A percentile compares a stretch with the other conserved stretches of the same genome.
Evolutionary conservation across 2,888 invertebrate species (phyloP).

Genomic region (Teleiodes luculella): DNA sequence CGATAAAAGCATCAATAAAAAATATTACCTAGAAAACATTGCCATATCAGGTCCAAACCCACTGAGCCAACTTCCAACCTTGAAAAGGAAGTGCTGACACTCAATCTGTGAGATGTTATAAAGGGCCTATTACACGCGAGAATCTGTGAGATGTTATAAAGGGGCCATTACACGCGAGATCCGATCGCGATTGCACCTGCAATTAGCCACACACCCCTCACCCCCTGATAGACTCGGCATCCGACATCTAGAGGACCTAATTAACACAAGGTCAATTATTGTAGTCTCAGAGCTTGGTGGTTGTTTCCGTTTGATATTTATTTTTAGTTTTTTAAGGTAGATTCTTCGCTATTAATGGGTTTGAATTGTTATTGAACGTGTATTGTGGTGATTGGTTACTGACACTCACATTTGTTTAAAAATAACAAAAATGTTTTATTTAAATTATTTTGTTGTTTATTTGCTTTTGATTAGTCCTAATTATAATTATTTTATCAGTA

Average conservation of each 20-base stretch:
- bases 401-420: too few species aligned
- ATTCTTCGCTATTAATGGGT: background rate
- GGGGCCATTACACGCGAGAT: slow-evolving; percentile 1
- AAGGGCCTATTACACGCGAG: background rate
- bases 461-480: too few species aligned
- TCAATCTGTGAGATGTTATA: slow-evolving; percentile 5
- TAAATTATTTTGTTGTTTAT: too few species aligned
- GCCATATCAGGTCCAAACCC: background rate
- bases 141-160: slow-evolving; percentile 6
- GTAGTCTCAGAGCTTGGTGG: slow-evolving; percentile 2
- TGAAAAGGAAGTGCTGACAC: slow-evolving; percentile 4
- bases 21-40: too few species aligned
- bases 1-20: too few species aligned
- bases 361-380: background rate
- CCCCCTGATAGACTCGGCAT: slow-evolving; percentile 9
- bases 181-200: slow-evolving; percentile 11
- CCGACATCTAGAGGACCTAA: slow-evolving; percentile 22
- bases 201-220: slow-evolving; percentile 11
- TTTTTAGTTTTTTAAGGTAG: background rate
- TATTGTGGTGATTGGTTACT: too few species aligned
- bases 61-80: slow-evolving; percentile 1
- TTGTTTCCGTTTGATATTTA: background rate
- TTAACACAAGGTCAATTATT: slow-evolving; percentile 28
- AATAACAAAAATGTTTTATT: too few species aligned
- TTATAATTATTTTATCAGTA: too few species aligned